phyloP scores from a whole-genome alignment of 2,888 invertebrate species.

The Mesochorus sp. region DNA sequence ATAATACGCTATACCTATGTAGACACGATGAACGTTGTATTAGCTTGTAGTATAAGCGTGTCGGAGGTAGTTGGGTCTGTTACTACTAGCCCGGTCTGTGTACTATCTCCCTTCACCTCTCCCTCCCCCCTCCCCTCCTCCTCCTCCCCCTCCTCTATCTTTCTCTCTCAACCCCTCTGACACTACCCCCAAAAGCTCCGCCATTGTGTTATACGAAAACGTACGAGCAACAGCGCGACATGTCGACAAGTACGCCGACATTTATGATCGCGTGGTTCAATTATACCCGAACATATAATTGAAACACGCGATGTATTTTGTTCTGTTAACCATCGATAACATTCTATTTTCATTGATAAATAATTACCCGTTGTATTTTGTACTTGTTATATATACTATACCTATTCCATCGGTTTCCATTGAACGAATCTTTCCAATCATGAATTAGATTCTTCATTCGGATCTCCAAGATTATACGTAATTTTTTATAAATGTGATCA shows the following conservation, averaged over 20 bases:
- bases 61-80: conserved; percentile 25
- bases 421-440: too few species aligned
- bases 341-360: too few species aligned
- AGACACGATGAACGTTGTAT: conserved; percentile 27
- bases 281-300: conserved; percentile 39
- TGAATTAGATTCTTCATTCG: too few species aligned
- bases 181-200: conserved; percentile 35
- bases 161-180: conserved; percentile 41
- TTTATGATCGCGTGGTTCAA: conserved; percentile 55
- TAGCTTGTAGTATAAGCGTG: conserved; percentile 54
- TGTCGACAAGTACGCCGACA: conserved; percentile 44
- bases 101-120: background rate
- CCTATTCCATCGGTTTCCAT: too few species aligned
- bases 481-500: too few species aligned
- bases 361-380: too few species aligned
- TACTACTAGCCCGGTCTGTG: too few species aligned
- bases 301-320: too few species aligned
- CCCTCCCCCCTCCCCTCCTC: background rate
- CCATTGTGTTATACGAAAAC: conserved; percentile 42
- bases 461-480: too few species aligned
- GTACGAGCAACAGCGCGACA: conserved; percentile 32
- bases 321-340: too few species aligned
- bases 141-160: conserved; percentile 2
- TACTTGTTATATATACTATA: too few species aligned
- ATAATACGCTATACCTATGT: background rate